These are phyloP conservation scores for Caenorhabditis latens DNA, from an alignment of 1,140 invertebrate species.

Conservation along the genomic window DNA sequence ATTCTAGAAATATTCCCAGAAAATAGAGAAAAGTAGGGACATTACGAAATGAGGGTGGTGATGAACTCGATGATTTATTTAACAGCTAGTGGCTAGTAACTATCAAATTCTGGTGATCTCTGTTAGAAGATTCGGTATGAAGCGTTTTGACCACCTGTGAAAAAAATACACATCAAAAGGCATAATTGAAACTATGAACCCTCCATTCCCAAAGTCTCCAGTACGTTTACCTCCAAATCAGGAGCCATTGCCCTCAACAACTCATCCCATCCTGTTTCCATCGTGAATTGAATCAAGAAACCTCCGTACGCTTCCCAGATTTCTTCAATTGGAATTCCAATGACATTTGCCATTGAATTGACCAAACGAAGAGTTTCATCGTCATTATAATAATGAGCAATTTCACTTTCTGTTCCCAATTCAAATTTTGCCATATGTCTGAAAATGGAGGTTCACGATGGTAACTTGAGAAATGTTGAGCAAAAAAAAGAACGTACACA, in stretches of 20 bases:
- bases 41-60: too few species aligned
- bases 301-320: slow-evolving; percentile 77
- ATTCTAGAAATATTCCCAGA: too few species aligned
- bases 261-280: slow-evolving; percentile 78
- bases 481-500: slow-evolving; percentile 65
- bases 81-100: too few species aligned
- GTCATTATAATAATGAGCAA: slow-evolving; percentile 76
- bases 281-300: slow-evolving; percentile 77
- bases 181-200: too few species aligned
- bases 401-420: slow-evolving; percentile 75
- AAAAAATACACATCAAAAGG: too few species aligned
- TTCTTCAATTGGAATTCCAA: slow-evolving; percentile 75
- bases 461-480: not conserved
- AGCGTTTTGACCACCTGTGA: too few species aligned
- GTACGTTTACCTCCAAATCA: slow-evolving; percentile 71
- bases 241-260: slow-evolving; percentile 74
- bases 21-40: too few species aligned
- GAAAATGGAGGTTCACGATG: slow-evolving; percentile 41
- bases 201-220: too few species aligned
- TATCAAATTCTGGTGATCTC: too few species aligned
- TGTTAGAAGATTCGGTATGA: too few species aligned
- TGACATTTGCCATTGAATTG: slow-evolving; percentile 73
- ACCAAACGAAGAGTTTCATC: slow-evolving; percentile 75
- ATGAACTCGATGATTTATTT: too few species aligned
- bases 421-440: slow-evolving; percentile 78